Percentiles rank a stretch among this genome's conserved stretches.
These are phyloP conservation scores for Megaleporinus macrocephalus DNA, from an alignment of 2,113 vertebrate species.

Conservation along the genomic window DNA sequence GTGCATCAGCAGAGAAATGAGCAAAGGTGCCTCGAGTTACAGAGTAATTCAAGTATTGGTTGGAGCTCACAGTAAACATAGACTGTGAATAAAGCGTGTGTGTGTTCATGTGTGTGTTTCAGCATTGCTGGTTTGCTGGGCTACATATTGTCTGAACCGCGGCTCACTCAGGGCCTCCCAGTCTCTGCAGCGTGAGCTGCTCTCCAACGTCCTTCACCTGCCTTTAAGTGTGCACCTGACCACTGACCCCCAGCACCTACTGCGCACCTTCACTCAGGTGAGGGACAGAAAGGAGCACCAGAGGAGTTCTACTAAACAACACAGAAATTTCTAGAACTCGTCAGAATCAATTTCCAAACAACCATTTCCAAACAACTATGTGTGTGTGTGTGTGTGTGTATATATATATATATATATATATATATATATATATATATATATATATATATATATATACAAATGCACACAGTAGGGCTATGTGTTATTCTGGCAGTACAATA, in stretches of 20 bases:
- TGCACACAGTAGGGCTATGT: too few relatives aligned
- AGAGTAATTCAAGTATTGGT: too few relatives aligned
- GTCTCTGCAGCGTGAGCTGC: slow-evolving; percentile 62
- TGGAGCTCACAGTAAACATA: not conserved
- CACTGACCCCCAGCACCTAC: slow-evolving; percentile 61
- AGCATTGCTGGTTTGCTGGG: slow-evolving; percentile 69
- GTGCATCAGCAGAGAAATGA: not conserved
- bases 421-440: too few relatives aligned
- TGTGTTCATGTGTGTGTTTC: slow-evolving; percentile 41
- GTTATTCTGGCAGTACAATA: too few relatives aligned
- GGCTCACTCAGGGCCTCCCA: slow-evolving; percentile 65
- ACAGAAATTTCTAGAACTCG: not conserved
- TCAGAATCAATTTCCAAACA: too few relatives aligned
- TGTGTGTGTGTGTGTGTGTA: too few relatives aligned
- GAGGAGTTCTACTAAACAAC: not conserved
- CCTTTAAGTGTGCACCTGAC: slow-evolving; percentile 71
- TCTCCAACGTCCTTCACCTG: slow-evolving; percentile 67
- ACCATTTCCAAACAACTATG: too few relatives aligned
- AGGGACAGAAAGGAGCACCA: not conserved
- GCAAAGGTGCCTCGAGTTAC: too few relatives aligned
- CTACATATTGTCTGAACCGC: slow-evolving; percentile 60
- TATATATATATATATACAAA: too few relatives aligned
- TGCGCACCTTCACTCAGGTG: slow-evolving; percentile 73
- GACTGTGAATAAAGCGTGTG: not conserved
- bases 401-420: too few relatives aligned